These are phyloP conservation scores for Manis crassicaudata DNA, from an alignment of 2,797 vertebrate species.

Conservation along the genomic window DNA sequence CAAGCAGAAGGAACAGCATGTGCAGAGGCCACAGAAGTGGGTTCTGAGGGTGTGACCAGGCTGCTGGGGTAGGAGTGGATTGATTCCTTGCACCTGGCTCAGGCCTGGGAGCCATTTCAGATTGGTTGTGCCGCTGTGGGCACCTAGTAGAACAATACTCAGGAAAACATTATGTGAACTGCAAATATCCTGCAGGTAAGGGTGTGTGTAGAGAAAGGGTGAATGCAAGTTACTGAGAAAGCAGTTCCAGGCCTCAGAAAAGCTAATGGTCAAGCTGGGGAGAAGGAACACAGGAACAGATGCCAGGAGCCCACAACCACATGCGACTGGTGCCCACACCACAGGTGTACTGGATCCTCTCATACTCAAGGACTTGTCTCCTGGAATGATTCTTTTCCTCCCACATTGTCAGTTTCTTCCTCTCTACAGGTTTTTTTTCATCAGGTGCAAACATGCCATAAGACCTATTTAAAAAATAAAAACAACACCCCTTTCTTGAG, in stretches of 20 bases:
- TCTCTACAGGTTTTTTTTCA: neutral
- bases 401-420: neutral
- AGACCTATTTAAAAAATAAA: neutral
- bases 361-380: neutral
- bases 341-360: neutral
- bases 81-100: neutral
- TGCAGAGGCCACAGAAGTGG: neutral
- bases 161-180: neutral
- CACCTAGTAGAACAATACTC: neutral
- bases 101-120: neutral
- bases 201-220: neutral
- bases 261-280: neutral
- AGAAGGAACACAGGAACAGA: neutral
- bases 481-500: neutral
- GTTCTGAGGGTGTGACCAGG: neutral
- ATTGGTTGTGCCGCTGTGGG: neutral
- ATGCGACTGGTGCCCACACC: neutral
- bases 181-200: neutral
- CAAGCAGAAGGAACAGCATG: neutral
- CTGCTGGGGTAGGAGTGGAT: neutral
- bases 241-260: neutral
- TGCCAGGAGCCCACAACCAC: neutral
- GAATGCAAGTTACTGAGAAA: neutral
- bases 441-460: neutral
- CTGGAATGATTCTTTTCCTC: neutral